Percentiles rank a stretch among this genome's conserved stretches.
Conservation (phyloP, 2,888 invertebrate genomes). For the Chalcis sispes region DNA sequence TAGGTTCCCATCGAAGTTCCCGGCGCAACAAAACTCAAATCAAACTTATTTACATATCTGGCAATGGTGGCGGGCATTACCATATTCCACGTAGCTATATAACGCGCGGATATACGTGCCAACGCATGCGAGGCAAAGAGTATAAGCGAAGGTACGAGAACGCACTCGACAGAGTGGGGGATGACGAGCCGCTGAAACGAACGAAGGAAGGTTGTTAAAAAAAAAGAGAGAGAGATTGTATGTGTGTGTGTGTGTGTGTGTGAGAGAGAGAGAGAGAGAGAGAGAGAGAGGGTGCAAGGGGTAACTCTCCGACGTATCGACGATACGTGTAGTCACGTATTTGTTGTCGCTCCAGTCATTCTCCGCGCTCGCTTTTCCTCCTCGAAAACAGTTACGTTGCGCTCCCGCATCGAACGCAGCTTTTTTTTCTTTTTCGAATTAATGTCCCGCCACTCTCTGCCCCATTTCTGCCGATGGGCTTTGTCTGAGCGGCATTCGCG, state of each 20-base stretch:
- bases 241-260: no score
- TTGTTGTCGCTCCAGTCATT: slow-evolving; percentile 34
- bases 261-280: no score
- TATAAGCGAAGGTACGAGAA: slow-evolving; percentile 58
- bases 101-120: slow-evolving; percentile 68
- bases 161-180: slow-evolving; percentile 48
- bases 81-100: slow-evolving; percentile 69
- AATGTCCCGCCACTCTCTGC: not conserved
- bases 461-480: slow-evolving; percentile 23
- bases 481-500: slow-evolving; percentile 5
- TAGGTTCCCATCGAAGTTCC: slow-evolving; percentile 73
- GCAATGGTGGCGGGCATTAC: slow-evolving; percentile 71
- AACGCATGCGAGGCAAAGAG: slow-evolving; percentile 69
- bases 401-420: slow-evolving; percentile 21
- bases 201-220: slow-evolving; percentile 56
- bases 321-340: slow-evolving; percentile 50
- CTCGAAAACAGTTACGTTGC: slow-evolving; percentile 13
- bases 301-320: slow-evolving; percentile 19
- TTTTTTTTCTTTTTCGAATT: slow-evolving; percentile 17
- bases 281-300: slow-evolving; percentile 53
- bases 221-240: no score
- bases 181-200: slow-evolving; percentile 51
- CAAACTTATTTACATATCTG: slow-evolving; percentile 76
- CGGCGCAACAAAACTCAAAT: slow-evolving; percentile 74
- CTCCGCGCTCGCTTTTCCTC: slow-evolving; percentile 15